A percentile compares a stretch with the other conserved stretches of the same genome.
phyloP scores from a whole-genome alignment of 2,888 invertebrate genomes.

The Tachystola acroxantha region DNA sequence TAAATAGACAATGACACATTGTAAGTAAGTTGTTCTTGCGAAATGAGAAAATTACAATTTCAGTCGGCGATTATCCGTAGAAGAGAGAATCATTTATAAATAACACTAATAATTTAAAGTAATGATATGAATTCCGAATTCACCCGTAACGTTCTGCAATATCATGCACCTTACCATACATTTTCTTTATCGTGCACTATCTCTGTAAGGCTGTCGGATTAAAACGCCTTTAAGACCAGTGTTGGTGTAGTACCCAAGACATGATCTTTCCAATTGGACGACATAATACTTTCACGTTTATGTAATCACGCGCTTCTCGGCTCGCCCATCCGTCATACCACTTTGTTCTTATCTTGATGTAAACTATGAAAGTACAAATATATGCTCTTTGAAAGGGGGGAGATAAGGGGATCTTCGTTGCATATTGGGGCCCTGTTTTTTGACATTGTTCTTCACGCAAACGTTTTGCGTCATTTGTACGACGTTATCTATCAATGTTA shows the following conservation, averaged over 20 bases:
- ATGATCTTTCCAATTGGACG: conserved; percentile 53
- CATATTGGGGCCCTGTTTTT: conserved; percentile 1
- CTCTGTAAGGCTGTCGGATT: conserved; percentile 27
- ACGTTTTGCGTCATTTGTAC: neutral
- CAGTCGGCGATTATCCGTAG: no score
- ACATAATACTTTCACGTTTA: conserved; percentile 65
- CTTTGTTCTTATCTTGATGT: conserved; percentile 56
- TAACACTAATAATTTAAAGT: no score
- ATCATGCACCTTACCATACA: conserved; percentile 21
- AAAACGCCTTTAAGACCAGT: conserved; percentile 23
- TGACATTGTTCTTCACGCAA: neutral
- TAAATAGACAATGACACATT: no score
- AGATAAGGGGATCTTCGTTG: conserved; percentile 31
- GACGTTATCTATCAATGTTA: no score
- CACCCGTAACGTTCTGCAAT: neutral
- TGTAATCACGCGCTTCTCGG: conserved; percentile 57
- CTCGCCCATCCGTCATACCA: conserved; percentile 58
- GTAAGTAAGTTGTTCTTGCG: no score
- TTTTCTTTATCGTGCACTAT: conserved; percentile 19
- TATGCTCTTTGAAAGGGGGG: conserved; percentile 38
- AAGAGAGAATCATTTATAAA: no score
- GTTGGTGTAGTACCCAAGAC: conserved; percentile 37
- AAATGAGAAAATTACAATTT: no score
- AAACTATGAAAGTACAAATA: conserved; percentile 53
- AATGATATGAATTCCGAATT: no score